These are phyloP conservation scores for Aethes cnicana DNA, from an alignment of 2,888 invertebrate genomes.

Conservation along the genomic window DNA sequence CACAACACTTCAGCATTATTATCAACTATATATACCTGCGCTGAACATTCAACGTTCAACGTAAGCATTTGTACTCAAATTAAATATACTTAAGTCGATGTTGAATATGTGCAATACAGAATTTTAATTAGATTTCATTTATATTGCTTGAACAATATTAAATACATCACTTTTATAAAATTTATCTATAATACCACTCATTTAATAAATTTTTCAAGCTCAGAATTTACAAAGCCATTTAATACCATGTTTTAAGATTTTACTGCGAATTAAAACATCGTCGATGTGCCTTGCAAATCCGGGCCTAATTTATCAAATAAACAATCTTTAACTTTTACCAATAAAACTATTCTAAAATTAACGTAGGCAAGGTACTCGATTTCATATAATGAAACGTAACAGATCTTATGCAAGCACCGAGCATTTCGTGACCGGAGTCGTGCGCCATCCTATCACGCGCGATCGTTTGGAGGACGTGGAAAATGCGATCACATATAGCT, in stretches of 20 bases:
- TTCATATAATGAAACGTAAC: slow-evolving; percentile 24
- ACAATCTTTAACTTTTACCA: background rate
- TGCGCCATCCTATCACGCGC: slow-evolving; percentile 32
- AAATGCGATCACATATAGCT: slow-evolving; percentile 78
- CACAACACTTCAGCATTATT: slow-evolving; percentile 72
- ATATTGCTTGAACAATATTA: slow-evolving; percentile 28
- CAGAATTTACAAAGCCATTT: too few relatives aligned
- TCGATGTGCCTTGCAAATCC: too few relatives aligned
- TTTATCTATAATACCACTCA: slow-evolving; percentile 17
- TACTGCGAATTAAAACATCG: too few relatives aligned
- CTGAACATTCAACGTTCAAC: slow-evolving; percentile 55
- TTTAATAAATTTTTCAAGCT: slow-evolving; percentile 20
- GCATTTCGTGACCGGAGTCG: slow-evolving; percentile 24
- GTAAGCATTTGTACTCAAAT: slow-evolving; percentile 57
- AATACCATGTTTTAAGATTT: too few relatives aligned
- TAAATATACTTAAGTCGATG: slow-evolving; percentile 40
- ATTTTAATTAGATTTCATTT: slow-evolving; percentile 26
- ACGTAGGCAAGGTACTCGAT: slow-evolving; percentile 42
- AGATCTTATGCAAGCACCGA: slow-evolving; percentile 36
- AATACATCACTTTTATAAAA: slow-evolving; percentile 12
- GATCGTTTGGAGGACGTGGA: slow-evolving; percentile 62
- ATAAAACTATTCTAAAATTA: slow-evolving; percentile 28
- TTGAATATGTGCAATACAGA: slow-evolving; percentile 34
- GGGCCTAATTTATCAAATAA: too few relatives aligned
- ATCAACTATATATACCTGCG: slow-evolving; percentile 57